Evolutionary conservation across 2,797 vertebrate genomes (phyloP).

Genomic region (Coregonus sp.): DNA sequence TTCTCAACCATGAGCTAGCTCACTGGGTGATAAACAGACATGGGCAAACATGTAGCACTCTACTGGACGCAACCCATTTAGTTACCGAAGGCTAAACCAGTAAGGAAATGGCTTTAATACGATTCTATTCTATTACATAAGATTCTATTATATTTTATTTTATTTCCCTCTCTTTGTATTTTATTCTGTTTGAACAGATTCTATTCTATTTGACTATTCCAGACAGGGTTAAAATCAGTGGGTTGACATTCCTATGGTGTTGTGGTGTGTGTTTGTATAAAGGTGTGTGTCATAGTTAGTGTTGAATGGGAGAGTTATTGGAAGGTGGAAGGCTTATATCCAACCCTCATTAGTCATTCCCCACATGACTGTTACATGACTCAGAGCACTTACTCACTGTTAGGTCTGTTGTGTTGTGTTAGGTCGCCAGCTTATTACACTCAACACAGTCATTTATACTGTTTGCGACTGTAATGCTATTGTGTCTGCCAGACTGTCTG

Average conservation of each 20-base stretch:
- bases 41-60: not conserved
- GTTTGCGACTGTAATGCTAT: not conserved
- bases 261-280: not conserved
- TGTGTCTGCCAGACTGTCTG: conserved; percentile 8
- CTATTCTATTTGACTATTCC: not conserved
- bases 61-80: not conserved
- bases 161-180: not conserved
- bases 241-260: too few relatives aligned
- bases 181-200: not conserved
- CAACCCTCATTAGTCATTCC: not conserved
- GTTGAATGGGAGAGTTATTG: not conserved
- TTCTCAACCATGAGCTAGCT: not conserved
- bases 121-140: not conserved
- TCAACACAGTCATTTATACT: not conserved
- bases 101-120: not conserved
- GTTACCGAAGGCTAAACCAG: too few relatives aligned
- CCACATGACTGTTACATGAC: not conserved
- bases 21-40: not conserved
- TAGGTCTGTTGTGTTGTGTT: not conserved
- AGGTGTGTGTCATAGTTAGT: not conserved
- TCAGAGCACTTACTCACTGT: not conserved
- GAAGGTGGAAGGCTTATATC: not conserved
- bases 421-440: not conserved
- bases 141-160: not conserved
- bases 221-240: not conserved